Evolutionary conservation across 2,113 vertebrate species (phyloP).

Genomic region (zebrafish (Danio rerio)): DNA sequence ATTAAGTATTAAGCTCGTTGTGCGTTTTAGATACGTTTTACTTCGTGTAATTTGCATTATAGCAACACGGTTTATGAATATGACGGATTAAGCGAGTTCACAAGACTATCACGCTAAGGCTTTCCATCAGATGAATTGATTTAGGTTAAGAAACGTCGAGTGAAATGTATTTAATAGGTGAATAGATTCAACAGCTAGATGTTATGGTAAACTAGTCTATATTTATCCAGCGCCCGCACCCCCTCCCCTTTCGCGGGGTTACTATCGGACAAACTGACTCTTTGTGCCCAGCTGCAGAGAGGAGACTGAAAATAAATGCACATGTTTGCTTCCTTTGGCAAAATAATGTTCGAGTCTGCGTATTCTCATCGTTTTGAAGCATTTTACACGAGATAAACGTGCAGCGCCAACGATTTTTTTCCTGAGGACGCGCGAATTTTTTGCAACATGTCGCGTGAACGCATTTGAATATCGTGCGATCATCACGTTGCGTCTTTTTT

Average conservation of each 20-base stretch:
- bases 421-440: neutral
- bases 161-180: constrained; percentile 37
- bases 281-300: neutral
- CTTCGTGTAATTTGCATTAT: neutral
- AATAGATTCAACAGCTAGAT: neutral
- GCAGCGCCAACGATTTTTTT: no score
- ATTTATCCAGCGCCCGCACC: constrained; percentile 54
- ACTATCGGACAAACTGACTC: constrained; percentile 75
- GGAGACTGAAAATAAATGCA: neutral
- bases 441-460: neutral
- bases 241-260: constrained; percentile 60
- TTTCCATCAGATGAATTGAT: neutral
- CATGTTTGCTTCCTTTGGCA: neutral
- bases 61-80: neutral
- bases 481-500: neutral
- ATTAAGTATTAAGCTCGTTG: neutral
- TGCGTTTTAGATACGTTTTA: neutral
- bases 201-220: constrained; percentile 55
- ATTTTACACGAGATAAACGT: neutral
- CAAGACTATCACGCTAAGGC: neutral
- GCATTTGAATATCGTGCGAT: neutral
- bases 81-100: neutral
- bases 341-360: neutral
- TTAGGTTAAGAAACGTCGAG: neutral
- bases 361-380: neutral